These are phyloP conservation scores for Diorhabda carinulata DNA, from an alignment of 1,140 invertebrate genomes.

Conservation along the genomic window DNA sequence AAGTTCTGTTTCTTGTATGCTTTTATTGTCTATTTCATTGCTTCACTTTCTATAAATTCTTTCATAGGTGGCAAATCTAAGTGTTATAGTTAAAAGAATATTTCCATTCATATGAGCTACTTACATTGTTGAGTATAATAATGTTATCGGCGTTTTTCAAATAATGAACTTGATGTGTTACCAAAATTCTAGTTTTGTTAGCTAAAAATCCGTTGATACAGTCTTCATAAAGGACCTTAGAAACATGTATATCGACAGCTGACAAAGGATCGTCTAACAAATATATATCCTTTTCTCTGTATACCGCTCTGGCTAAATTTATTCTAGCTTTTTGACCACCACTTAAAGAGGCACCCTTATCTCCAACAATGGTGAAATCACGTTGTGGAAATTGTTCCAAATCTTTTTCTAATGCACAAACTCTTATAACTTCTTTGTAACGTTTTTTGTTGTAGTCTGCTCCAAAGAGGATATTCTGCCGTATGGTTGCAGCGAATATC, in stretches of 20 bases:
- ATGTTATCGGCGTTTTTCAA: slow-evolving; percentile 66
- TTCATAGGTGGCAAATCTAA: no score
- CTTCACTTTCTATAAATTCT: no score
- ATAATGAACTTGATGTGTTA: slow-evolving; percentile 82
- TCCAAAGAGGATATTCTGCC: slow-evolving; percentile 75
- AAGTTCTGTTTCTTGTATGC: no score
- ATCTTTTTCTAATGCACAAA: slow-evolving; percentile 60
- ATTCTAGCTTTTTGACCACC: slow-evolving; percentile 80
- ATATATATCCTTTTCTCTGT: slow-evolving; percentile 58
- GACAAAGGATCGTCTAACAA: slow-evolving; percentile 74
- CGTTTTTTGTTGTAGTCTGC: slow-evolving; percentile 54
- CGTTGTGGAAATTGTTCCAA: slow-evolving; percentile 66
- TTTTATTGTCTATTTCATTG: no score
- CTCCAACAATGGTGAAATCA: slow-evolving; percentile 73
- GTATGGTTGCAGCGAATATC: slow-evolving; percentile 56
- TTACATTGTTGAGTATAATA: slow-evolving; percentile 56
- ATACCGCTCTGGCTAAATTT: slow-evolving; percentile 59
- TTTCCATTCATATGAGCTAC: neutral
- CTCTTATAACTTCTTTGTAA: slow-evolving; percentile 55
- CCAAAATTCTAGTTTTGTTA: slow-evolving; percentile 67
- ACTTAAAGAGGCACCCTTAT: slow-evolving; percentile 69
- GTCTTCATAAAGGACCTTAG: slow-evolving; percentile 65
- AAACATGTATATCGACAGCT: slow-evolving; percentile 72
- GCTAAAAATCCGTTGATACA: slow-evolving; percentile 62
- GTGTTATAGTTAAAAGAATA: no score